These are phyloP conservation scores for Acipenser oxyrinchus DNA, from an alignment of 2,797 vertebrate genomes.

Conservation along the genomic window DNA sequence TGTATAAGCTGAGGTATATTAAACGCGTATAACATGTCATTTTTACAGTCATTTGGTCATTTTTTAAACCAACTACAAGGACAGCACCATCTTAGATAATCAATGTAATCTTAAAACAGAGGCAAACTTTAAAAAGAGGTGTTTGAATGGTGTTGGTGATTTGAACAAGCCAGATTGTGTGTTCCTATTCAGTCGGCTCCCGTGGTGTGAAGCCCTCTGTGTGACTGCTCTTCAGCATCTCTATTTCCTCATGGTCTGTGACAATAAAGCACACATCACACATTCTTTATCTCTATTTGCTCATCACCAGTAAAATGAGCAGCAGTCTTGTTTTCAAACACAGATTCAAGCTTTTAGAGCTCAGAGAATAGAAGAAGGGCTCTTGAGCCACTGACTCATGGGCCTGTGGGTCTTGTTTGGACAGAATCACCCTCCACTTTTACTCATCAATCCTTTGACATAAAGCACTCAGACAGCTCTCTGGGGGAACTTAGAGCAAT, in stretches of 20 bases:
- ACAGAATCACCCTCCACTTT: neutral
- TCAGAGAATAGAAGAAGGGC: neutral
- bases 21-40: too few species aligned
- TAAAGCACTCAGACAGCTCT: neutral
- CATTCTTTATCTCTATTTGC: neutral
- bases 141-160: too few species aligned
- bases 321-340: neutral
- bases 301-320: slow-evolving; percentile 2
- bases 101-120: too few species aligned
- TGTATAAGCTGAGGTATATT: too few species aligned
- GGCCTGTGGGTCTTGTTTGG: neutral
- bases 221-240: neutral
- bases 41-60: too few species aligned
- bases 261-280: slow-evolving; percentile 5
- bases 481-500: neutral
- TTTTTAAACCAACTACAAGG: too few species aligned
- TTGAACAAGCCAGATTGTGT: too few species aligned
- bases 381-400: neutral
- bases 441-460: neutral
- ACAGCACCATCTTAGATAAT: too few species aligned
- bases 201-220: too few species aligned
- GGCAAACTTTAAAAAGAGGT: too few species aligned
- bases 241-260: slow-evolving; percentile 4
- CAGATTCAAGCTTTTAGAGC: slow-evolving; percentile 6
- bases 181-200: neutral